Evolutionary conservation across 2,113 vertebrate genomes (phyloP), one percentile per base, ranked within the genome.

Genomic region (Embiotoca jacksoni): DNA sequence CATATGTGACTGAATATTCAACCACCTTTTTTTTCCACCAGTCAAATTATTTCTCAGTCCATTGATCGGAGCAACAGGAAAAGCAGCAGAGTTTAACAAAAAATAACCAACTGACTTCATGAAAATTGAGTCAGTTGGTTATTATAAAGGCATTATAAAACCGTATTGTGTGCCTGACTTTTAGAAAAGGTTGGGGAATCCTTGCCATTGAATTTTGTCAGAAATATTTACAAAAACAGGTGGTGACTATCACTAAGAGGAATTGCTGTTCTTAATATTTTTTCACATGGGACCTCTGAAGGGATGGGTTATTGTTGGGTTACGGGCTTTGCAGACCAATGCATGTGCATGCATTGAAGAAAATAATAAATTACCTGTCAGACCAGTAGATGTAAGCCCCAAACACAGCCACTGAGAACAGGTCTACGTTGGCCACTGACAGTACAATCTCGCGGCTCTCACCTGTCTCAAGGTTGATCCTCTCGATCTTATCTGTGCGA

Each of bases 361-460:
- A 96, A 95, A 96, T 94, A 97, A 96, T 95, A 96, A 97, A 97
- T 98, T 98, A 99, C 98, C 98, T 99, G 97, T 99, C 98, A 98
- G 98, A 98, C 98, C 98, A 99, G 96, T 99, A 99, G 96, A 99
- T 99, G 95, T 99, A 99, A 94, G 97, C 96, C 84, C 98, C 98
- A 61, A 98, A 99, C 95, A 99, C 97, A 3, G 97, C 95, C 46
- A 99, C 96, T 13, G 98, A 99, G 95, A 99, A 99, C 93, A 99
- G 94, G 95, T 99, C 98, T 92, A 99, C 96, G 82, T 97, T 99
- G 96, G 96, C 96, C 86, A 95, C 96, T 92, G 98, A 97, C 95
- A 99, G 95, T 68, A 99, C 96, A 95, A 97, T 96, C 96, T 99
- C 97, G 2, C 97, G 96, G 91, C 91, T 96, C 90, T 97, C 95